phyloP scores from a whole-genome alignment of 2,797 vertebrate species.

The Helicolenus hilgendorfi region DNA sequence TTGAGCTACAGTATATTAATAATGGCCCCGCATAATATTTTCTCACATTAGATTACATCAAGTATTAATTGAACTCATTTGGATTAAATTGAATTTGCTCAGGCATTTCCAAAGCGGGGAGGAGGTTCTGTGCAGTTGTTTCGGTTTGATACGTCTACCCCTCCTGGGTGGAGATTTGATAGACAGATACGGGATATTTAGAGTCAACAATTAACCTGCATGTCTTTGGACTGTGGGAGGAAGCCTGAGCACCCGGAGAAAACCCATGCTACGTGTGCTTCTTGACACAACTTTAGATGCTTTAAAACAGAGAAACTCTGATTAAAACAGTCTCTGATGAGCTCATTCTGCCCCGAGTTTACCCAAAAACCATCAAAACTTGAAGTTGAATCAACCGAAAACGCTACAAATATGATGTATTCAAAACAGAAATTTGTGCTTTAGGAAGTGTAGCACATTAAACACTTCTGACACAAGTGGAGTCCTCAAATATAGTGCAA shows the following conservation, averaged over 20 bases:
- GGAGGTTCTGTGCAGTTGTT: conserved; percentile 15
- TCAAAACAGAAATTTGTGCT: neutral
- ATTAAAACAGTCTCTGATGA: neutral
- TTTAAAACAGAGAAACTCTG: neutral
- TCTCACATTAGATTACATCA: conserved; percentile 50
- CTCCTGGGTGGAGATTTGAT: conserved; percentile 23
- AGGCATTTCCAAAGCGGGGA: conserved; percentile 4
- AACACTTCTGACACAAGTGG: neutral
- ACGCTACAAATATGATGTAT: neutral
- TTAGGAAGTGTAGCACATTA: neutral
- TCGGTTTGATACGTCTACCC: neutral
- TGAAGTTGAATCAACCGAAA: neutral
- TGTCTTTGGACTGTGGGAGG: too few species aligned
- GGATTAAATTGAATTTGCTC: conserved; percentile 48
- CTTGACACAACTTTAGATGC: neutral
- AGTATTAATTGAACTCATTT: conserved; percentile 61
- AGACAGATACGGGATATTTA: conserved; percentile 12
- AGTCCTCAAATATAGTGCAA: conserved; percentile 1
- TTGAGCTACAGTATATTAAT: conserved; percentile 1
- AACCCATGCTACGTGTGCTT: neutral
- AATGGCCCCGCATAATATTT: conserved; percentile 21
- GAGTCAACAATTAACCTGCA: too few species aligned
- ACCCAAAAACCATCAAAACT: neutral
- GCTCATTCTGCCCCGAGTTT: neutral
- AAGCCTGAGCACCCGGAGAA: too few species aligned